phyloP scores from a whole-genome alignment of 2,113 vertebrate species.

The Eira barbara region DNA sequence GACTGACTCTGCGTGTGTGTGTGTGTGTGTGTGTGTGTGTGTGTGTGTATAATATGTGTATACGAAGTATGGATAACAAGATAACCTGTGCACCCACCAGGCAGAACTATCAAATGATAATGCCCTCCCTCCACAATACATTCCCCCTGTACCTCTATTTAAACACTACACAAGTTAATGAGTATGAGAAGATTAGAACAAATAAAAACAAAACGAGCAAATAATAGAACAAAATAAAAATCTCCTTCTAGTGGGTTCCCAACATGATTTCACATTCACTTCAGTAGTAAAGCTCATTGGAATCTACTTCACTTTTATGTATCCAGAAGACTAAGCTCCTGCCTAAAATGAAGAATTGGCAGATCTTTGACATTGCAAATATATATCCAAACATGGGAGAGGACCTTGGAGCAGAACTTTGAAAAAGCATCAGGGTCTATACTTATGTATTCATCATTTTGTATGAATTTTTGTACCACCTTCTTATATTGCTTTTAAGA shows the following conservation, averaged over 20 bases:
- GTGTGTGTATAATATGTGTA: neutral
- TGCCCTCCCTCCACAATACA: too few relatives aligned
- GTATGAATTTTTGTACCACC: neutral
- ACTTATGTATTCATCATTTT: neutral
- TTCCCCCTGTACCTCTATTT: neutral
- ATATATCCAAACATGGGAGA: neutral
- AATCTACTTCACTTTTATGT: neutral
- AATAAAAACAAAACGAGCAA: neutral
- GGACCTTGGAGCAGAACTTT: neutral
- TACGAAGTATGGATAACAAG: neutral
- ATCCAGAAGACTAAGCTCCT: neutral
- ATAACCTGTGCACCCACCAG: neutral
- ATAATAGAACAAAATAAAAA: neutral
- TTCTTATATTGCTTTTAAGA: neutral
- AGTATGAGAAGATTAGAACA: neutral
- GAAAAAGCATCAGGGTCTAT: neutral
- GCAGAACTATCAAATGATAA: neutral
- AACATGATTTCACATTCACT: neutral
- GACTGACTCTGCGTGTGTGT: neutral
- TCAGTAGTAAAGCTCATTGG: neutral
- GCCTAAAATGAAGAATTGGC: neutral
- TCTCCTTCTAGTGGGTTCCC: neutral
- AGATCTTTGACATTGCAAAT: neutral
- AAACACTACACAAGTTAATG: neutral
- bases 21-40: neutral